Conservation (phyloP, 2,113 vertebrate species). For the Parus major region DNA sequence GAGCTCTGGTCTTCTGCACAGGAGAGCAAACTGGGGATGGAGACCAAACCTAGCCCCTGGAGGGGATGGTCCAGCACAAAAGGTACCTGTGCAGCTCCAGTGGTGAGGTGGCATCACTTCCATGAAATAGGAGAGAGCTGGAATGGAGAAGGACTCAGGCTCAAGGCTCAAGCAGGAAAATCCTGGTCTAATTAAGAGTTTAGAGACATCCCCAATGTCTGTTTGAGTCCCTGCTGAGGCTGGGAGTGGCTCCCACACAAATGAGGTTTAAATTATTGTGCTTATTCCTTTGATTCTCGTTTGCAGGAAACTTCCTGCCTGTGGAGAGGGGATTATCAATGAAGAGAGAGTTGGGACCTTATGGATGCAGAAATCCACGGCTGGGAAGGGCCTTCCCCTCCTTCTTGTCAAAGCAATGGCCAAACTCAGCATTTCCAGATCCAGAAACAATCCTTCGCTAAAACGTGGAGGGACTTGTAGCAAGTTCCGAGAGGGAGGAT, state of each 20-base stretch:
- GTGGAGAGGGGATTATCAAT: background rate
- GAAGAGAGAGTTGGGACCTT: background rate
- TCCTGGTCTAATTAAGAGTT: background rate
- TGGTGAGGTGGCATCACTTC: accelerated
- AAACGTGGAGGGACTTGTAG: background rate
- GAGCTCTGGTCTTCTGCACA: background rate
- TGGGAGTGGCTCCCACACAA: background rate
- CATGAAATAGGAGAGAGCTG: accelerated
- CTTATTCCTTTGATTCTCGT: background rate
- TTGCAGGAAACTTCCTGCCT: background rate
- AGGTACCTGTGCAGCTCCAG: background rate
- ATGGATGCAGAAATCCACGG: background rate
- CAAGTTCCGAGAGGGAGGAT: background rate
- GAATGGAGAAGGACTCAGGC: background rate
- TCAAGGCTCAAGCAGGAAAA: background rate
- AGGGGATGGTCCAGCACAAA: background rate
- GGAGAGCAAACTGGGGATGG: background rate
- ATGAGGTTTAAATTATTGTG: accelerated
- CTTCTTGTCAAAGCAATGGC: background rate
- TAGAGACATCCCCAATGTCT: background rate
- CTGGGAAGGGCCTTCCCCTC: background rate
- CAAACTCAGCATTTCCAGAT: background rate
- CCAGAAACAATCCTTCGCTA: background rate
- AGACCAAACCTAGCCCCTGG: accelerated
- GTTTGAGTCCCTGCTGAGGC: background rate